Evolutionary conservation across 1,140 invertebrate genomes (phyloP).

Genomic region (Sogatella furcifera): DNA sequence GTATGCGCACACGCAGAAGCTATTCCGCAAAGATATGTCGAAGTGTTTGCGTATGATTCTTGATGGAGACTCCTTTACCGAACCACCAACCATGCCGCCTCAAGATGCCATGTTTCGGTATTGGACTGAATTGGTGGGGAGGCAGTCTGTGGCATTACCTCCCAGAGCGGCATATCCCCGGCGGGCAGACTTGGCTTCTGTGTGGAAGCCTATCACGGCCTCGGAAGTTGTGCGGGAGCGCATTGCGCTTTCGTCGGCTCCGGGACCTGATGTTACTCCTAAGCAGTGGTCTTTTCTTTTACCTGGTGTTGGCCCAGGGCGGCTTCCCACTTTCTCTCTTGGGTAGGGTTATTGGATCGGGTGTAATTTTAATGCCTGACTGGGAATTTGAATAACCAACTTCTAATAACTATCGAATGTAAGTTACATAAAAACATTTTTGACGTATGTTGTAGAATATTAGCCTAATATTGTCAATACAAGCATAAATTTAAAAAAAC

Average conservation of each 20-base stretch:
- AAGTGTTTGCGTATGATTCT: background rate
- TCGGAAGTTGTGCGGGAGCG: background rate
- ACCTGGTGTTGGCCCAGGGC: too few species aligned
- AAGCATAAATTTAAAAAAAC: too few species aligned
- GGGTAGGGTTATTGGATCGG: too few species aligned
- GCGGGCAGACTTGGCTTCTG: background rate
- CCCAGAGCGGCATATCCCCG: background rate
- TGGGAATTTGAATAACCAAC: too few species aligned
- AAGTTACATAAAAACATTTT: too few species aligned
- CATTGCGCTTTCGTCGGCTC: background rate
- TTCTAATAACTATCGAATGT: too few species aligned
- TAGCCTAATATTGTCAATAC: too few species aligned
- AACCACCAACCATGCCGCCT: background rate
- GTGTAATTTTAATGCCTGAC: too few species aligned
- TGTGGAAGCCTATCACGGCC: background rate
- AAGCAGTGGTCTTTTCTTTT: too few species aligned
- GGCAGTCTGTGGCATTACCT: background rate
- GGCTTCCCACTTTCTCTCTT: too few species aligned
- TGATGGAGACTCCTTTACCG: background rate
- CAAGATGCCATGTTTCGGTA: background rate
- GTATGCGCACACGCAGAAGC: background rate
- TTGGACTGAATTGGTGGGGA: background rate
- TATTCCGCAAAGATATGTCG: background rate
- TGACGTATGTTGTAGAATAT: too few species aligned
- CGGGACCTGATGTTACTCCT: background rate